These are phyloP conservation scores for Dolichomitus sp. DNA, from an alignment of 2,888 invertebrate genomes.

Conservation along the genomic window DNA sequence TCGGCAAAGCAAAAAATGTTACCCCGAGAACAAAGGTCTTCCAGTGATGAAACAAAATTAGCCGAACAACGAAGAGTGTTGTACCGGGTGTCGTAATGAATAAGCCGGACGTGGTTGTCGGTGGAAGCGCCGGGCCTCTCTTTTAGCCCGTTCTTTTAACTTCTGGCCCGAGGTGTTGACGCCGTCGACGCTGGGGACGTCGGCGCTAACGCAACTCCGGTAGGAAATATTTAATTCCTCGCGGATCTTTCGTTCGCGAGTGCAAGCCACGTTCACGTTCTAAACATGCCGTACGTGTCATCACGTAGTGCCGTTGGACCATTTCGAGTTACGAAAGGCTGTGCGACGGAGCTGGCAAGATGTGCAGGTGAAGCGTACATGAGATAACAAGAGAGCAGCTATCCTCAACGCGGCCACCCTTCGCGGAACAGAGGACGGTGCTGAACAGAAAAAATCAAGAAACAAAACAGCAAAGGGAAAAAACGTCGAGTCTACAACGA, in stretches of 20 bases:
- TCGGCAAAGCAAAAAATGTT: neutral
- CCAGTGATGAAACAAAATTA: neutral
- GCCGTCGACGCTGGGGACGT: slow-evolving; percentile 17
- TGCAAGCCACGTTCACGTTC: slow-evolving; percentile 73
- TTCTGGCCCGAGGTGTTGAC: neutral
- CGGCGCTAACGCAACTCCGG: slow-evolving; percentile 49
- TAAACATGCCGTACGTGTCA: slow-evolving; percentile 77
- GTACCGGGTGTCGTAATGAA: neutral
- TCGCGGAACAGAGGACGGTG: neutral
- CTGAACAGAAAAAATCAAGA: slow-evolving; percentile 1
- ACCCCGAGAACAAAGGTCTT: neutral
- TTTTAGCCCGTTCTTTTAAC: neutral
- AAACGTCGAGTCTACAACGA: slow-evolving; percentile 36
- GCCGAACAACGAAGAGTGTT: neutral
- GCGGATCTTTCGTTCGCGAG: slow-evolving; percentile 66
- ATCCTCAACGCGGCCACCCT: slow-evolving; percentile 12
- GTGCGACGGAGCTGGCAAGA: slow-evolving; percentile 29
- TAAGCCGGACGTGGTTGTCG: slow-evolving; percentile 17
- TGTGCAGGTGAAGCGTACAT: slow-evolving; percentile 63
- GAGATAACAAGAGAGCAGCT: slow-evolving; percentile 33
- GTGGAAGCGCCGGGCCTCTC: slow-evolving; percentile 1
- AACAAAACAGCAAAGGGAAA: slow-evolving; percentile 11
- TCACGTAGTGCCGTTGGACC: slow-evolving; percentile 70
- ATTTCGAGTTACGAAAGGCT: slow-evolving; percentile 67
- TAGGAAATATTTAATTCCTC: slow-evolving; percentile 72